Evolutionary conservation across 2,797 vertebrate genomes (phyloP).

Genomic region (Sebastes diaconus): DNA sequence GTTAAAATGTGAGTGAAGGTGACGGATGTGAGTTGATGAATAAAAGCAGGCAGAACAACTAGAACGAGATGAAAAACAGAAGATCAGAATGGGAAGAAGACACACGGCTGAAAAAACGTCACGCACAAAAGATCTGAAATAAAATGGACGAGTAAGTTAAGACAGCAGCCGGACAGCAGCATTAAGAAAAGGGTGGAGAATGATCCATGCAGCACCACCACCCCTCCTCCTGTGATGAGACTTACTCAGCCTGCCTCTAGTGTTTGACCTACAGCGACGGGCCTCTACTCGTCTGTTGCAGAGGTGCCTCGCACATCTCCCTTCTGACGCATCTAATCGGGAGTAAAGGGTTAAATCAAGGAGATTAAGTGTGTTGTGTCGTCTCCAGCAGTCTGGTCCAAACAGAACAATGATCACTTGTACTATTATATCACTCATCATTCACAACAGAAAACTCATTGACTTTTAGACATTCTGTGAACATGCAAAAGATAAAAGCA

Average conservation of each 20-base stretch:
- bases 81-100: neutral
- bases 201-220: constrained; percentile 51
- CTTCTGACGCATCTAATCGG: constrained; percentile 95
- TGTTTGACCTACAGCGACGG: constrained; percentile 73
- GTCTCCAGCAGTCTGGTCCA: constrained; percentile 1
- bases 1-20: neutral
- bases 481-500: neutral
- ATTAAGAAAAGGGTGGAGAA: neutral
- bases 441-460: neutral
- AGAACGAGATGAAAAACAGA: neutral
- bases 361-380: fast-evolving
- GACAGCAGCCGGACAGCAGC: neutral
- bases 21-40: neutral
- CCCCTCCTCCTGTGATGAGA: constrained; percentile 30
- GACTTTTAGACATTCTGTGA: neutral
- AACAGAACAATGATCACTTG: neutral
- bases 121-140: neutral
- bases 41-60: neutral
- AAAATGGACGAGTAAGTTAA: neutral
- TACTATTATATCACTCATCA: neutral
- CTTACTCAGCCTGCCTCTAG: constrained; percentile 83
- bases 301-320: constrained; percentile 96
- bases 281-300: constrained; percentile 92
- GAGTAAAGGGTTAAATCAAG: constrained; percentile 66
- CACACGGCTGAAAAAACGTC: neutral